Conservation (phyloP, 2,797 vertebrate species). For the Ctenochaetus hawaiiensis region DNA sequence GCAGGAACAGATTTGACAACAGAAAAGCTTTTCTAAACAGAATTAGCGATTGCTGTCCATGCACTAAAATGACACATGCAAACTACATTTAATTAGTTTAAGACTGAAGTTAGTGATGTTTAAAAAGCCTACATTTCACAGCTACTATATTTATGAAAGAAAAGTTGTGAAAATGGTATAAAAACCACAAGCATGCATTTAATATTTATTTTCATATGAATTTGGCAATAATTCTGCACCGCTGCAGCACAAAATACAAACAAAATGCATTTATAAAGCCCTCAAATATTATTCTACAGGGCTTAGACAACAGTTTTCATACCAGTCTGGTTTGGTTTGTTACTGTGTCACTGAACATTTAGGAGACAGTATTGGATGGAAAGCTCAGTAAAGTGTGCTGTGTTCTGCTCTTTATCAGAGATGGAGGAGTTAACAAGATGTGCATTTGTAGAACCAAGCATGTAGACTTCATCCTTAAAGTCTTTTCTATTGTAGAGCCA, state of each 20-base stretch:
- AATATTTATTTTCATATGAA: neutral
- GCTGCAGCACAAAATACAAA: neutral
- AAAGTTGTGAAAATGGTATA: conserved; percentile 26
- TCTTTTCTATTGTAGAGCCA: no score
- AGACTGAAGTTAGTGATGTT: neutral
- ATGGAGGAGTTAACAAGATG: neutral
- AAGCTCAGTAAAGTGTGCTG: neutral
- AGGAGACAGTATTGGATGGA: neutral
- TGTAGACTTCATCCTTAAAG: neutral
- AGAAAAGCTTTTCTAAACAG: conserved; percentile 5
- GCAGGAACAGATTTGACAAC: conserved; percentile 13
- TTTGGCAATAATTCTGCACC: conserved; percentile 4
- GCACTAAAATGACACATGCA: conserved; percentile 6
- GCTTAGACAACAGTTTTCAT: no score
- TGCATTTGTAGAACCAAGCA: neutral
- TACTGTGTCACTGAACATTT: neutral
- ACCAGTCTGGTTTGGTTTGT: neutral
- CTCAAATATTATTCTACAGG: no score
- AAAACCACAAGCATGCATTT: conserved; percentile 7
- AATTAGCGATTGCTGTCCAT: neutral
- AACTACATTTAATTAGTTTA: conserved; percentile 19
- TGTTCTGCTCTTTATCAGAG: neutral
- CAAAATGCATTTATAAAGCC: no score
- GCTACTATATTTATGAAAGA: conserved; percentile 28
- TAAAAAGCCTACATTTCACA: conserved; percentile 10